Evolutionary conservation across 1,140 invertebrate genomes (phyloP).

Genomic region (Aphelenchoides fujianensis): DNA sequence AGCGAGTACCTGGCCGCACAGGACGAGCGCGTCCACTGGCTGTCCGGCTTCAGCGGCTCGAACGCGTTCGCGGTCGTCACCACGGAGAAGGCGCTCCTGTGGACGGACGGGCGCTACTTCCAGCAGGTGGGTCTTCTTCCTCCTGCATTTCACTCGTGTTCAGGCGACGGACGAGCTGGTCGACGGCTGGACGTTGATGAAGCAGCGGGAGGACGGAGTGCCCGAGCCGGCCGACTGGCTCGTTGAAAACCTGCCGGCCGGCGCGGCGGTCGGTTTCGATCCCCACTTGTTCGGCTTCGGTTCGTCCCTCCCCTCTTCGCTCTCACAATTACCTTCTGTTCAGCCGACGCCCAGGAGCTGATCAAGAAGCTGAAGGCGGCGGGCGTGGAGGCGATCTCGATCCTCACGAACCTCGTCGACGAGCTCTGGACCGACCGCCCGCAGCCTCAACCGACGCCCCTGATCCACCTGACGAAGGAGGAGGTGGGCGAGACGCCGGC

Average conservation of each 20-base stretch:
- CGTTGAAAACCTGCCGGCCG: slow-evolving; percentile 38
- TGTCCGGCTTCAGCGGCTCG: slow-evolving; percentile 84
- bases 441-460: slow-evolving; percentile 20
- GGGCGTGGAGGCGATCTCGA: slow-evolving; percentile 28
- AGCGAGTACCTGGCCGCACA: slow-evolving; percentile 83
- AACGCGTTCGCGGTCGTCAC: slow-evolving; percentile 83
- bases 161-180: slow-evolving; percentile 50
- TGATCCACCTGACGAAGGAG: slow-evolving; percentile 30
- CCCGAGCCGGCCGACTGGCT: slow-evolving; percentile 53
- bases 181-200: slow-evolving; percentile 55
- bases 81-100: slow-evolving; percentile 74
- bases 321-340: slow-evolving; percentile 20
- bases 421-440: slow-evolving; percentile 52
- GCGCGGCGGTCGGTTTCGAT: slow-evolving; percentile 52
- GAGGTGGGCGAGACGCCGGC: slow-evolving; percentile 42
- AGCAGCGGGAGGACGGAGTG: slow-evolving; percentile 41
- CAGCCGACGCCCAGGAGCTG: slow-evolving; percentile 33
- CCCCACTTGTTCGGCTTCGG: slow-evolving; percentile 44
- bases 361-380: slow-evolving; percentile 38
- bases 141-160: neutral
- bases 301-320: slow-evolving; percentile 24
- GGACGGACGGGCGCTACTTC: slow-evolving; percentile 94
- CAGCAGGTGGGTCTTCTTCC: slow-evolving; percentile 68
- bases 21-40: slow-evolving; percentile 77
- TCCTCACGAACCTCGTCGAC: slow-evolving; percentile 54